Evolutionary conservation across 2,888 invertebrate species (phyloP).

Genomic region (Noctua fimbriata): DNA sequence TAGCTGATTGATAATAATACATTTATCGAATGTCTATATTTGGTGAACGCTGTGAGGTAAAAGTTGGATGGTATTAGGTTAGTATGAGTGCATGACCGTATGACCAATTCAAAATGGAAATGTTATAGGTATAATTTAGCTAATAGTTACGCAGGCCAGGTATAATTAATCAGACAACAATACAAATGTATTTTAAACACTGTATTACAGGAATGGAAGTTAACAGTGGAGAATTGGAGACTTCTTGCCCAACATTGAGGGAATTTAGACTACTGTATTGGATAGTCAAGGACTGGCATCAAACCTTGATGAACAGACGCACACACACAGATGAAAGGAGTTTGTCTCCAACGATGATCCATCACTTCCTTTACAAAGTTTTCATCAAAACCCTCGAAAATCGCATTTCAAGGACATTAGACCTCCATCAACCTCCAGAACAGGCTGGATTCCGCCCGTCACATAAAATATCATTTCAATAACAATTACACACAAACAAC

Average conservation of each 20-base stretch:
- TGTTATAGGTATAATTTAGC: background rate
- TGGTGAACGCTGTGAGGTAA: background rate
- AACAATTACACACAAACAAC: slow-evolving; percentile 23
- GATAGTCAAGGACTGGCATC: background rate
- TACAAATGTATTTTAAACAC: background rate
- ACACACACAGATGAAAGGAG: background rate
- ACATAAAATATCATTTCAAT: background rate
- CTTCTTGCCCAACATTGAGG: background rate
- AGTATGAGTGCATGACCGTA: background rate
- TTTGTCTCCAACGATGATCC: background rate
- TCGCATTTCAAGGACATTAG: too few species aligned
- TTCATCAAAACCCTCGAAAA: too few species aligned
- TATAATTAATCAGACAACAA: background rate
- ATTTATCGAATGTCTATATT: background rate
- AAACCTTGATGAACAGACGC: background rate
- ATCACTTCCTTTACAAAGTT: too few species aligned
- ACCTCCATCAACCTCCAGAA: too few species aligned
- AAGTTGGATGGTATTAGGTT: background rate
- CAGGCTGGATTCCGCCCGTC: too few species aligned
- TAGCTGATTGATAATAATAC: background rate
- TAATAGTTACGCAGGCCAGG: background rate
- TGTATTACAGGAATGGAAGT: background rate
- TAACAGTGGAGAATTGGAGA: background rate
- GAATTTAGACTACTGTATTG: background rate
- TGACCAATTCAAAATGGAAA: background rate